These are phyloP conservation scores for Andrena trimmerana DNA, from an alignment of 2,888 invertebrate genomes.

Conservation along the genomic window DNA sequence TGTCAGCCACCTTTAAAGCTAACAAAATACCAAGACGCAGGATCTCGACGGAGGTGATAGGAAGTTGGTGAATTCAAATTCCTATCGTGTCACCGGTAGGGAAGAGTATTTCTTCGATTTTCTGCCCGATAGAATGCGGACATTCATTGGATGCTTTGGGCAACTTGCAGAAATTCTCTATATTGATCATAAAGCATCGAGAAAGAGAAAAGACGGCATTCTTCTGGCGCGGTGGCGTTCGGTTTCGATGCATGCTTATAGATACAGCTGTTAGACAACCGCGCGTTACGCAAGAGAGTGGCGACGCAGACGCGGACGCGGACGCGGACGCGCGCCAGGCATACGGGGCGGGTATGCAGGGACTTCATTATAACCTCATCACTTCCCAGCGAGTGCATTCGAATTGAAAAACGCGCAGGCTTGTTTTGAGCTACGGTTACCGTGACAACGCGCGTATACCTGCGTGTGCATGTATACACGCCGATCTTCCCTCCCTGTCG, in stretches of 20 bases:
- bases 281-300: conserved; percentile 66
- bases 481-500: conserved; percentile 33
- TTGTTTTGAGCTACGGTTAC: conserved; percentile 77
- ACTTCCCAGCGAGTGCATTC: conserved; percentile 74
- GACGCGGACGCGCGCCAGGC: conserved; percentile 12
- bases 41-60: background rate
- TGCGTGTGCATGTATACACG: conserved; percentile 9
- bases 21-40: background rate
- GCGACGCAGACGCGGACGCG: conserved; percentile 20
- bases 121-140: background rate
- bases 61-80: background rate
- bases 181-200: conserved; percentile 19
- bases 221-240: background rate
- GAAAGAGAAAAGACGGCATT: conserved; percentile 10
- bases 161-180: conserved; percentile 12
- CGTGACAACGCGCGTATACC: conserved; percentile 72
- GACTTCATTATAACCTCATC: conserved; percentile 77
- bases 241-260: background rate
- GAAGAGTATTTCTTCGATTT: conserved; percentile 14
- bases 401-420: conserved; percentile 77
- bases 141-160: conserved; percentile 27
- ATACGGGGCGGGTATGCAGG: conserved; percentile 48
- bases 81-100: background rate
- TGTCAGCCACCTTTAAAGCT: background rate
- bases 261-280: conserved; percentile 35